These are phyloP conservation scores for Coregonus suidteri DNA, from an alignment of 2,797 vertebrate genomes.

Conservation along the genomic window DNA sequence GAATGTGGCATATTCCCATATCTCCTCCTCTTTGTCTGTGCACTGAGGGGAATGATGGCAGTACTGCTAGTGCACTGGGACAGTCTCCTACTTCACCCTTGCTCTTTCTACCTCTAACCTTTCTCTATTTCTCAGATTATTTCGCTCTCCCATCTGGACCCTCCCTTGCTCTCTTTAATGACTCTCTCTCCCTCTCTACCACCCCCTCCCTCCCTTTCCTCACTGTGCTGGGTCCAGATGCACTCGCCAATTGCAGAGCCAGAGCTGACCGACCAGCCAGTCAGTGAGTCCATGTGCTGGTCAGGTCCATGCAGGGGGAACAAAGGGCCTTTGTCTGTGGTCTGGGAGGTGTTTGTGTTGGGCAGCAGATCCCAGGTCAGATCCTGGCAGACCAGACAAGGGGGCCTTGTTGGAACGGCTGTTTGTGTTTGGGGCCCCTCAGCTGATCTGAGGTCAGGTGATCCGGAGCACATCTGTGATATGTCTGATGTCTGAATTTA, in stretches of 20 bases:
- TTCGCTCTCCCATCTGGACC: no score
- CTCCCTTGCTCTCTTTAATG: no score
- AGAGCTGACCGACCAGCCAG: background rate
- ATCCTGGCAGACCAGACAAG: conserved; percentile 20
- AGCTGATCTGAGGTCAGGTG: conserved; percentile 41
- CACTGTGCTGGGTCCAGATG: background rate
- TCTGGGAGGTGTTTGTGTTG: conserved; percentile 23
- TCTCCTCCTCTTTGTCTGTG: no score
- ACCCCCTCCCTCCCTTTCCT: background rate
- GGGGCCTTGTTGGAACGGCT: conserved; percentile 18
- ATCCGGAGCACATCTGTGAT: background rate
- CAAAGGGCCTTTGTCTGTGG: conserved; percentile 64
- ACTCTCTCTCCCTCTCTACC: background rate
- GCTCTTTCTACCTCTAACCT: no score
- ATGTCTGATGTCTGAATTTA: background rate
- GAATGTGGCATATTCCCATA: no score
- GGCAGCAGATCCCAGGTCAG: conserved; percentile 19
- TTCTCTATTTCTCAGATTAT: no score
- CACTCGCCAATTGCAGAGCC: no score
- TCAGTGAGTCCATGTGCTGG: conserved; percentile 45
- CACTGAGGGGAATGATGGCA: no score
- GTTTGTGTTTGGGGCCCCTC: conserved; percentile 5
- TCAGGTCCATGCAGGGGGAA: conserved; percentile 55
- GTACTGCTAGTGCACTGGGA: no score
- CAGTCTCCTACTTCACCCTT: no score